Base-by-base conservation (phyloP, 92 coral and sea anemone genomes). In the Zoanthus solanderi region DNA sequence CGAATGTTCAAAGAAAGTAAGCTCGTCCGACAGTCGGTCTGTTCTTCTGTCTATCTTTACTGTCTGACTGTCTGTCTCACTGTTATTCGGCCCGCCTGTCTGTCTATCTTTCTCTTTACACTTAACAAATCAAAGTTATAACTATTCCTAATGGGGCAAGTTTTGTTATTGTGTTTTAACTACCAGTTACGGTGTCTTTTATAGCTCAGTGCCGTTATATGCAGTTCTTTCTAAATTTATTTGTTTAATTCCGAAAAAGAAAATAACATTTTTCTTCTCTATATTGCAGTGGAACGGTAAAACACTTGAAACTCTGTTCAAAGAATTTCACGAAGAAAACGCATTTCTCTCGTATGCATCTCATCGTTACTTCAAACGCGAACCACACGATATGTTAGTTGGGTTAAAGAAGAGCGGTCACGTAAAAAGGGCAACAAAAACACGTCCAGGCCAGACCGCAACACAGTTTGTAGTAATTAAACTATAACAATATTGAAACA, bases 331-430 rank as follows among this genome's bases (percentile, higher is more conserved):
- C 44, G 95, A 96, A 74, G 84, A 95, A 87, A 96, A 96, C 76
- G 98, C 99, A 13, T 96, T 96, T 80, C 95, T 84, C 82, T 95
- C 99, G 2, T 96, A 96, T 72, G 97, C 99, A 5, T 96, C 99
- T 4, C 94, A 93, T 73, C 92, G 86, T 65, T 96, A 93, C 78
- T 95, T 78, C 89, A 90, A 90, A 56, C 83, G 83, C 31, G 69
- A 79, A 37, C 99, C 95, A 3, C 93, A 95, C 58, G 99, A 96
- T 30, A 96, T 96, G 99, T 66, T 95, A 86, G 88, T 96, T 2
- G 99, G 96, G 54, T 88, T 96, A 29, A 96, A 96, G 83, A 87
- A 92, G 50, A 96, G 94, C 50, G 99, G 99, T 4, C 87, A 89
- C 52, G 91, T 95, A 14, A 96, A 96, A 76, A 83, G 93, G 58